phyloP scores from a whole-genome alignment of 2,113 vertebrate genomes.

The Odontesthes bonariensis region DNA sequence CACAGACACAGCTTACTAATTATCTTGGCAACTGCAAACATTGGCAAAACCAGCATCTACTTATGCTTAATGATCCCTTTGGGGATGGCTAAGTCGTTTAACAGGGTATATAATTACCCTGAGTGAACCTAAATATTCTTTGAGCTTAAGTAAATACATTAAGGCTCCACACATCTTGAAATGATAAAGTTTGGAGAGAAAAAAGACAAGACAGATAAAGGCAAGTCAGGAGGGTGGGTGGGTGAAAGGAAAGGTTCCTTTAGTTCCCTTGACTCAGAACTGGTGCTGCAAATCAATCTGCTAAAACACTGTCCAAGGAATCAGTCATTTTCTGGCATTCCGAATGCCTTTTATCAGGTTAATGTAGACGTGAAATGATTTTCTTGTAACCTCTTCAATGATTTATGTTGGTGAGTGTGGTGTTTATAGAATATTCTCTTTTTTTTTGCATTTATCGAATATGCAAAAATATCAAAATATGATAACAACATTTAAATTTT shows the following conservation, averaged over 20 bases:
- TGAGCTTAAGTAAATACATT: conserved; percentile 79
- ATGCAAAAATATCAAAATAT: no score
- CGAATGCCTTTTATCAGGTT: background rate
- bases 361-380: no score
- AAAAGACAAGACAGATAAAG: conserved; percentile 29
- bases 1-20: conserved; percentile 59
- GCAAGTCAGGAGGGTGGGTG: background rate
- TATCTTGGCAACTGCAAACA: conserved; percentile 53
- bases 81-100: conserved; percentile 70
- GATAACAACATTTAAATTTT: no score
- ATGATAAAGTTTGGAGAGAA: conserved; percentile 65
- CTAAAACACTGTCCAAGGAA: background rate
- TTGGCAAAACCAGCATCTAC: conserved; percentile 59
- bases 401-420: no score
- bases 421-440: no score
- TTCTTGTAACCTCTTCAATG: no score
- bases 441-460: no score
- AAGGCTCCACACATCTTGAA: conserved; percentile 78
- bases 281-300: background rate
- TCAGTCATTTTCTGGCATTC: background rate
- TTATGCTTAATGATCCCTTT: conserved; percentile 72
- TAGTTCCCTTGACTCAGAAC: background rate
- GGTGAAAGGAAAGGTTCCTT: no score
- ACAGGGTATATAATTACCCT: conserved; percentile 76
- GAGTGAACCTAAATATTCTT: conserved; percentile 81